A percentile compares a stretch with the other conserved stretches of the same genome.
These are phyloP conservation scores for Sorex fumeus DNA, from an alignment of 2,113 vertebrate genomes.

Conservation along the genomic window DNA sequence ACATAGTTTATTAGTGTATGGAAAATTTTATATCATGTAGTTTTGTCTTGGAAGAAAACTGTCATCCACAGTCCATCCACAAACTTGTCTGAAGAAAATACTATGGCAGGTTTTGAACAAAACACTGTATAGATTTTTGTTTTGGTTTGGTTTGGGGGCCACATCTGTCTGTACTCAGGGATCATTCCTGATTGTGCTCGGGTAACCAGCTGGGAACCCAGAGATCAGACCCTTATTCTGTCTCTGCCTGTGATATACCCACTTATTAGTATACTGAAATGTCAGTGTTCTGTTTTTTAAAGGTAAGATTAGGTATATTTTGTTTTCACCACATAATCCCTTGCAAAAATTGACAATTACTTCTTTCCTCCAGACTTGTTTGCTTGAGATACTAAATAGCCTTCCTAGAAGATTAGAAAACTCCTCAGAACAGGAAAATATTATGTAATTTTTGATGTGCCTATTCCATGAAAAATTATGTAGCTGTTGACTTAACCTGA, in stretches of 20 bases:
- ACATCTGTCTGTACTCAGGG: no score
- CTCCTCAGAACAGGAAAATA: background rate
- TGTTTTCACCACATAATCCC: no score
- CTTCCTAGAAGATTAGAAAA: no score
- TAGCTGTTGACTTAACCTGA: background rate
- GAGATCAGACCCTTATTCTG: no score
- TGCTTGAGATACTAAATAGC: background rate
- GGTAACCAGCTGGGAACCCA: no score
- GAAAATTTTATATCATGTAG: background rate
- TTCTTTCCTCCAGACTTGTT: background rate
- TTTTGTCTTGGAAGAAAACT: conserved; percentile 24
- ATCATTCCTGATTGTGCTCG: no score
- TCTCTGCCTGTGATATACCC: no score
- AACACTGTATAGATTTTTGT: background rate
- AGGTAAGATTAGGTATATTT: no score
- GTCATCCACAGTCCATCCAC: background rate
- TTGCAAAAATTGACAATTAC: background rate
- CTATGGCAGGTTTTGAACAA: background rate
- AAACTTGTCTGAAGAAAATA: background rate
- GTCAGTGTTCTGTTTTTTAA: no score
- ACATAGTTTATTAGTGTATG: background rate
- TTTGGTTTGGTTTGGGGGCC: no score
- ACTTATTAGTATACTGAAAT: no score
- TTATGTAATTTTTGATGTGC: background rate
- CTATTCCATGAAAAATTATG: background rate